phyloP scores from a whole-genome alignment of 2,797 vertebrate species.

The Tapera naevia region DNA sequence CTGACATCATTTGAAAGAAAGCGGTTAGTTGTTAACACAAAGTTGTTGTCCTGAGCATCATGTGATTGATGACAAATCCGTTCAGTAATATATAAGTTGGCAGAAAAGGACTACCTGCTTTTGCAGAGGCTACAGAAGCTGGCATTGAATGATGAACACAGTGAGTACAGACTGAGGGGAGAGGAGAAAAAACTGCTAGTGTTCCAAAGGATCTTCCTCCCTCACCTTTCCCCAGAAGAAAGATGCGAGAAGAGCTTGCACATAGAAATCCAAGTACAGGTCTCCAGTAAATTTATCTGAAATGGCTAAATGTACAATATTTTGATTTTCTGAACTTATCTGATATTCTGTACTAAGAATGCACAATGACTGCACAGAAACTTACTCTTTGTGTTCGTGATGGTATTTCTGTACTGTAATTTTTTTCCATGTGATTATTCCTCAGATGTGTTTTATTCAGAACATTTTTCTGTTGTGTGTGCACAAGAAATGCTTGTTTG shows the following conservation, averaged over 20 bases:
- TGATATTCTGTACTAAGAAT: neutral
- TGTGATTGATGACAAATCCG: neutral
- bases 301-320: neutral
- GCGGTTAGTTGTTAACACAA: neutral
- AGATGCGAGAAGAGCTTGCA: neutral
- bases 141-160: neutral
- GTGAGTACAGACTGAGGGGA: neutral
- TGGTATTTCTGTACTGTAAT: neutral
- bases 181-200: neutral
- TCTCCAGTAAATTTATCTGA: neutral
- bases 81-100: neutral
- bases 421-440: rapidly evolving
- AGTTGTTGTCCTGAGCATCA: neutral
- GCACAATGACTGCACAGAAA: neutral
- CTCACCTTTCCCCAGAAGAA: neutral
- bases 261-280: neutral
- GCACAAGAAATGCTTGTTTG: neutral
- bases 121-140: neutral
- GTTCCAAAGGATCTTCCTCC: neutral
- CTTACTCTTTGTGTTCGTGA: neutral
- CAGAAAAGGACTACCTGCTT: conserved; percentile 3
- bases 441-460: neutral
- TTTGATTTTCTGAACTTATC: neutral
- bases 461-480: rapidly evolving
- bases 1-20: neutral